These are phyloP conservation scores for Crotalus horridus DNA, from an alignment of 2,113 vertebrate genomes.

Conservation along the genomic window DNA sequence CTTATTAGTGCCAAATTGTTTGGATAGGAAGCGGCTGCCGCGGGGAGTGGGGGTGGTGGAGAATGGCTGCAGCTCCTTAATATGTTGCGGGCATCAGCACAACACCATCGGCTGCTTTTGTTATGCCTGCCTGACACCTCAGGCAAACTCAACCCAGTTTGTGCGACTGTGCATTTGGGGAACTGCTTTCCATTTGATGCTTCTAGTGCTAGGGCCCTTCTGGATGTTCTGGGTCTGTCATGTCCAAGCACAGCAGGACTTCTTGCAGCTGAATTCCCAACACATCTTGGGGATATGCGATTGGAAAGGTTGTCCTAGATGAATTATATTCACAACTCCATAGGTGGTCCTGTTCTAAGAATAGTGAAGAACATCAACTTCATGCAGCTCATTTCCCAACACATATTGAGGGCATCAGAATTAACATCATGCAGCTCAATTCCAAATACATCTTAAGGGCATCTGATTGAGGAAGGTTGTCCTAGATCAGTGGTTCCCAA, in stretches of 20 bases:
- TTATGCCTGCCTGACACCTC: not conserved
- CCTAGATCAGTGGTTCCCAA: not conserved
- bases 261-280: not conserved
- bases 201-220: not conserved
- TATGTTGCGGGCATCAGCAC: constrained; percentile 62
- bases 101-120: constrained; percentile 40
- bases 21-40: constrained; percentile 75
- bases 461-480: not conserved
- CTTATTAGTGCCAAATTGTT: constrained; percentile 81
- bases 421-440: not conserved
- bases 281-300: not conserved
- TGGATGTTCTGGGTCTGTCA: not conserved
- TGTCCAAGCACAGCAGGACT: not conserved
- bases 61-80: constrained; percentile 70
- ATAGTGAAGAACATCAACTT: not conserved
- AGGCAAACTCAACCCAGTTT: not conserved
- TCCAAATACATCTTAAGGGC: not conserved
- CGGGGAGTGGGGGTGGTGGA: constrained; percentile 40
- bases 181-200: fast-evolving
- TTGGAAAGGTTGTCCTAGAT: not conserved
- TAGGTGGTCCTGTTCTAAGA: not conserved
- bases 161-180: fast-evolving
- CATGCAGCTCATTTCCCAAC: not conserved
- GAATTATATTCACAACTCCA: not conserved
- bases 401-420: not conserved